phyloP scores from a whole-genome alignment of 2,797 vertebrate species.

The Catostomus latipinnis region DNA sequence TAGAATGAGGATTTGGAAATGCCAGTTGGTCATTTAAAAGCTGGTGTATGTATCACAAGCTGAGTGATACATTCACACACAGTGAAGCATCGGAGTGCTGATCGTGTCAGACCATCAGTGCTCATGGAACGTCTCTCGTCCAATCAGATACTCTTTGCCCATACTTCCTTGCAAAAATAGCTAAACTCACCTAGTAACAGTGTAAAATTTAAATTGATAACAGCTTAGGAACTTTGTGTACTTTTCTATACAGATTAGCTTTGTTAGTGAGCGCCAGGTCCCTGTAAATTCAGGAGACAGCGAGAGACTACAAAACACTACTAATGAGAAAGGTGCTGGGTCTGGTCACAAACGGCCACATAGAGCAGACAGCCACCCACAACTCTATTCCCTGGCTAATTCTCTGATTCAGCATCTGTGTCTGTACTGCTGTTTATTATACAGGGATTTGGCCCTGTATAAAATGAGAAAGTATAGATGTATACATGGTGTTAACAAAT shows the following conservation, averaged over 20 bases:
- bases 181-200: constrained; percentile 5
- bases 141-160: not conserved
- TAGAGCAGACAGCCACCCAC: not conserved
- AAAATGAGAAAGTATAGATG: not conserved
- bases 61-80: too few relatives aligned
- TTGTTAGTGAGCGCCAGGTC: constrained; percentile 1
- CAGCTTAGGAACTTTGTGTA: not conserved
- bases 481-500: too few relatives aligned
- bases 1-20: too few relatives aligned
- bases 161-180: not conserved
- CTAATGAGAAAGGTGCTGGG: constrained; percentile 28
- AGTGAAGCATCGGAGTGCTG: too few relatives aligned
- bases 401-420: constrained; percentile 1
- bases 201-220: constrained; percentile 15
- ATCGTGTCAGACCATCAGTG: too few relatives aligned
- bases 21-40: too few relatives aligned
- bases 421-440: not conserved
- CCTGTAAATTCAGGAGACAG: not conserved
- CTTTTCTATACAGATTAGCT: constrained; percentile 30
- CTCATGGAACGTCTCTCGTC: too few relatives aligned
- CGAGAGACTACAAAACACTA: constrained; percentile 27
- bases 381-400: constrained; percentile 25
- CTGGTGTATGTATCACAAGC: too few relatives aligned
- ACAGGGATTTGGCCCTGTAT: not conserved
- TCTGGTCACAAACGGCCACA: constrained; percentile 22